A percentile compares a stretch with the other conserved stretches of the same genome.
Evolutionary conservation across 1,140 invertebrate genomes (phyloP).

Genomic region (Ips typographus): DNA sequence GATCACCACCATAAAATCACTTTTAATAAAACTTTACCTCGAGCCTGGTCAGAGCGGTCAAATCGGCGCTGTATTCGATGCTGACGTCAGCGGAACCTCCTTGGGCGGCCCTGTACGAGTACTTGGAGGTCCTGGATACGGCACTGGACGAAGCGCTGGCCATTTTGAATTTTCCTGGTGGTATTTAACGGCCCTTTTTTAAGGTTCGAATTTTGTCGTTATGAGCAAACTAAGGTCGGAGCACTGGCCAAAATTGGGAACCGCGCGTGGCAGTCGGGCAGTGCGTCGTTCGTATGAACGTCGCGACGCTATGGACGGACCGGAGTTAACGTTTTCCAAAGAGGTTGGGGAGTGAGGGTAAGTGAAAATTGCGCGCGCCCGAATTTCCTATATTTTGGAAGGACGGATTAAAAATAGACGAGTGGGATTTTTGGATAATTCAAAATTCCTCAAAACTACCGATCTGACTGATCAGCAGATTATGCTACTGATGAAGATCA

Average conservation of each 20-base stretch:
- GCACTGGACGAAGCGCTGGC: constrained; percentile 63
- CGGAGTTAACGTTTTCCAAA: constrained; percentile 41
- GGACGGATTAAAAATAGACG: constrained; percentile 21
- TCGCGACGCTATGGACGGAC: constrained; percentile 45
- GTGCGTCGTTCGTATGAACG: constrained; percentile 54
- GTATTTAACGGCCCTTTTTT: constrained; percentile 22
- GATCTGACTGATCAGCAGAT: too few species aligned
- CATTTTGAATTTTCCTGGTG: constrained; percentile 22
- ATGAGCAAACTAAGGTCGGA: constrained; percentile 31
- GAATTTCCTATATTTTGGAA: constrained; percentile 44
- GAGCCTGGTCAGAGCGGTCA: constrained; percentile 87
- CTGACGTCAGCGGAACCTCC: constrained; percentile 81
- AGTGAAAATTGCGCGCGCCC: constrained; percentile 38
- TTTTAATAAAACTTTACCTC: constrained; percentile 68
- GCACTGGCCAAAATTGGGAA: constrained; percentile 50
- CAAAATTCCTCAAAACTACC: too few species aligned
- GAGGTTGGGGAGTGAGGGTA: constrained; percentile 6
- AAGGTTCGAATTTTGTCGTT: constrained; percentile 23
- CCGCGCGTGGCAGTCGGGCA: constrained; percentile 52
- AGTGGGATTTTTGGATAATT: too few species aligned
- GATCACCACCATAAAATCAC: neutral
- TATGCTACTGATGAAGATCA: too few species aligned
- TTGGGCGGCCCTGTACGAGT: constrained; percentile 81
- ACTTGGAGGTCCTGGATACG: constrained; percentile 81
- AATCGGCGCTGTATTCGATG: constrained; percentile 91